Base-by-base conservation (phyloP, 2,888 invertebrate genomes). In the Trissolcus brochymenae region DNA sequence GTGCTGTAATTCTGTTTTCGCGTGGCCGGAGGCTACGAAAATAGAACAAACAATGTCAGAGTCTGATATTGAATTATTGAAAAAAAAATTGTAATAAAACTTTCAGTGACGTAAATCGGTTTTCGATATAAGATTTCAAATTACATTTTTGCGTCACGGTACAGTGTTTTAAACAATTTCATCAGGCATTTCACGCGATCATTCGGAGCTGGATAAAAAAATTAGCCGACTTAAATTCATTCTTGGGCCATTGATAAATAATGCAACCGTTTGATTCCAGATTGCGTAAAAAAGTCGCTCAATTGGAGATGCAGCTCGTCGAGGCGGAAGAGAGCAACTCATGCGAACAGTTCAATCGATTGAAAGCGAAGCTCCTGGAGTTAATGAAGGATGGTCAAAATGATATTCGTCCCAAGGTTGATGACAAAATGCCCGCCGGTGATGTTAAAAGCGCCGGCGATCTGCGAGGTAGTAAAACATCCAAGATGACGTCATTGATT, bases 321-420 rank as follows among this genome's bases (percentile, higher is more conserved):
- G 80, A 86, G 55, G 80, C 80, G 6, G 83, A 86, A 67, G 85
- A 85, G 50, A 85, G 85, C 53, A 82, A 81, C 21, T 87, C 85
- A 3, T 87, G 87, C 56, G 81, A 82, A 9, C 85, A 85, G 56
- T 65, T 88, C 59, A 86, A 87, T 79, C 86, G 84, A 60, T 75
- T 87, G 17, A 82, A 85, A 66, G 85, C 84, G 16, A 87, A 87
- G 71, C 78, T 88, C 51, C 81, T 84, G 0, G 85, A 87, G 54
- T 72, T 88, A 61, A 84, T 82, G 83, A 84, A 84, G 71, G 85
- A 81, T 19, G 84, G 82, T 13, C 79, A 83, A 62, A 80, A 78
- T 60, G 79, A 78, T 40, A 86, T 84, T 57, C 81, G 83, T 19
- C 73, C 82, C 9, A 78, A 79, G 56, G 83, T 83, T 2, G 83